Percentiles rank a stretch among this genome's conserved stretches.
Evolutionary conservation across 2,113 vertebrate genomes (phyloP).

Genomic region (Actenoides hombroni): DNA sequence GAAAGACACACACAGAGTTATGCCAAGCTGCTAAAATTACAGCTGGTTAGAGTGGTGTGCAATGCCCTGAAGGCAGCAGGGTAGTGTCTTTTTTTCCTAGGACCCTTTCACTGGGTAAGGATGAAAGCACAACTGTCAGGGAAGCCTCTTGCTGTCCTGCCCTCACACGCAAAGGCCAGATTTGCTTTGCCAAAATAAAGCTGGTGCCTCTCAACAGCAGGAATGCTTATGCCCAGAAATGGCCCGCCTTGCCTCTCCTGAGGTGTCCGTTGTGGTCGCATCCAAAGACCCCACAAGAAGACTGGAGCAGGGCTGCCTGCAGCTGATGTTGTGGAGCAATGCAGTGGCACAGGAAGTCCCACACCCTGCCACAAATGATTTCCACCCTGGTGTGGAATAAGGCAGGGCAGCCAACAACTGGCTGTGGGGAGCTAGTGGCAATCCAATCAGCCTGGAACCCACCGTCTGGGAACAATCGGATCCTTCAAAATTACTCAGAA

Average conservation of each 20-base stretch:
- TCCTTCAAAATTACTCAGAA: neutral
- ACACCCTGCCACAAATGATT: neutral
- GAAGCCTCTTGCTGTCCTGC: neutral
- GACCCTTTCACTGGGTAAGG: accelerated
- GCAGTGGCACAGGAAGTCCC: neutral
- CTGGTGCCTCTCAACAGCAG: neutral
- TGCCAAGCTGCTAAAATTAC: neutral
- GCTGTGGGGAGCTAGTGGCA: neutral
- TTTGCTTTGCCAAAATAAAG: neutral
- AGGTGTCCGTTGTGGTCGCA: neutral
- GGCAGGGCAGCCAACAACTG: neutral
- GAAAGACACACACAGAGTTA: neutral
- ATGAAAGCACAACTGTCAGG: neutral
- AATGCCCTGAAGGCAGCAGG: neutral
- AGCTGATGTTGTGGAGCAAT: neutral
- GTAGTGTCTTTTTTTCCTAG: neutral
- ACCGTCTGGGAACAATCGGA: neutral
- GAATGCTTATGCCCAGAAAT: neutral
- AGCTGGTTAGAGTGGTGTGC: neutral
- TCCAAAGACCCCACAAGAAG: neutral
- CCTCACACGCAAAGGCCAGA: neutral
- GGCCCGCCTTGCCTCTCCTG: neutral
- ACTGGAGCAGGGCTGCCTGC: accelerated
- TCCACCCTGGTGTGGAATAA: neutral
- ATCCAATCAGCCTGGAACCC: neutral